These are phyloP conservation scores for Platichthys flesus DNA, from an alignment of 2,113 vertebrate genomes.

Conservation along the genomic window DNA sequence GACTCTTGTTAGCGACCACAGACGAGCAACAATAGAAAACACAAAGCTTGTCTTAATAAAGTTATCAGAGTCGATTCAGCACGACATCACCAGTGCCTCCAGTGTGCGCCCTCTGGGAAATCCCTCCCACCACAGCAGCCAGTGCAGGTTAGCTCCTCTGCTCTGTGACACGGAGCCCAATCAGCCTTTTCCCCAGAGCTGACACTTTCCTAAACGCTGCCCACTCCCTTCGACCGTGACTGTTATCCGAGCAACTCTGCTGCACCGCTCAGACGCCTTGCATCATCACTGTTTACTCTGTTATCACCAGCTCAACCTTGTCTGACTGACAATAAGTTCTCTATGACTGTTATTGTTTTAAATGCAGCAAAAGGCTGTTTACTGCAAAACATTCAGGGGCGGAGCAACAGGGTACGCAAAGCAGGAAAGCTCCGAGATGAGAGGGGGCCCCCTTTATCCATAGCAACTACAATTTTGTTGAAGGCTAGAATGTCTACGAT, in stretches of 20 bases:
- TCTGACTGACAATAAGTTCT: background rate
- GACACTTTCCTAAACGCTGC: constrained; percentile 25
- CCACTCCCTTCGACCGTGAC: constrained; percentile 8
- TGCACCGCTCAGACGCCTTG: background rate
- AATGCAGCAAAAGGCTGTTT: background rate
- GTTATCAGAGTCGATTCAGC: background rate
- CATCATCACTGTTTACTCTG: constrained; percentile 11
- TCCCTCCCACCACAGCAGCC: background rate
- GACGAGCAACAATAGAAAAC: too few relatives aligned
- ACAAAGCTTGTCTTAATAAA: too few relatives aligned
- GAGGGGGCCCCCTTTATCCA: too few relatives aligned
- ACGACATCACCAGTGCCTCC: background rate
- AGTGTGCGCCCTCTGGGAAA: constrained; percentile 5
- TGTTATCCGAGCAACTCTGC: constrained; percentile 7
- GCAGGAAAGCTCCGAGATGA: too few relatives aligned
- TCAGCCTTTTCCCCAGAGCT: background rate
- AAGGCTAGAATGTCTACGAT: too few relatives aligned
- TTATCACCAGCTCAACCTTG: constrained; percentile 3
- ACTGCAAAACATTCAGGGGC: too few relatives aligned
- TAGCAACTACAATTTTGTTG: too few relatives aligned
- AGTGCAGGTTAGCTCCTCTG: constrained; percentile 7
- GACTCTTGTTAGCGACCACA: background rate
- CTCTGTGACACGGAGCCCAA: background rate
- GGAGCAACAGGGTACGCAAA: too few relatives aligned
- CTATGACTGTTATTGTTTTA: too few relatives aligned